Conservation (phyloP, 2,797 vertebrate genomes). For the Huso huso region DNA sequence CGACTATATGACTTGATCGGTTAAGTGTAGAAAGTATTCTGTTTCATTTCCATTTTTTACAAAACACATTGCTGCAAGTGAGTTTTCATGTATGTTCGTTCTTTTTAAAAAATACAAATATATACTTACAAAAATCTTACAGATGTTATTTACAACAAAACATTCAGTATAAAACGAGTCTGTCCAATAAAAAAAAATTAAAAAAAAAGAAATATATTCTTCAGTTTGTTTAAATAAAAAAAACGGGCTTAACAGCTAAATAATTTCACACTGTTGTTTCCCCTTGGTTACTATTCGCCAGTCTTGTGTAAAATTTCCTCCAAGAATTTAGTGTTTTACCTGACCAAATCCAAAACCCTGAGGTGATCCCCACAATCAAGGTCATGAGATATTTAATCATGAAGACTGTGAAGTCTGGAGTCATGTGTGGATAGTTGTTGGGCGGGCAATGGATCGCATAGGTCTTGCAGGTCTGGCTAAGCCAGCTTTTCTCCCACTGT, state of each 20-base stretch:
- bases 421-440: constrained; percentile 72
- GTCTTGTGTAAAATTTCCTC: constrained; percentile 92
- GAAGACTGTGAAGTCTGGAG: constrained; percentile 91
- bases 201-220: constrained; percentile 32
- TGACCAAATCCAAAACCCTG: constrained; percentile 97
- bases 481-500: constrained; percentile 93
- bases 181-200: constrained; percentile 19
- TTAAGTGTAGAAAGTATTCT: too few species aligned
- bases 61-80: too few species aligned
- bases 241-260: not conserved
- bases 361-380: constrained; percentile 92
- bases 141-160: constrained; percentile 79
- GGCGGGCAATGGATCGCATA: constrained; percentile 82
- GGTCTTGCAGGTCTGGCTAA: constrained; percentile 80
- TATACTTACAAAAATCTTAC: constrained; percentile 81
- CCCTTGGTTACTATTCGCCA: constrained; percentile 84
- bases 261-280: constrained; percentile 80
- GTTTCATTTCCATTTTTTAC: too few species aligned
- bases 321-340: constrained; percentile 93
- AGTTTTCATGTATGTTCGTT: too few species aligned
- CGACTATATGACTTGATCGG: too few species aligned
- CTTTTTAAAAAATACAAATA: constrained; percentile 91
- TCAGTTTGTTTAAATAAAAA: constrained; percentile 27
- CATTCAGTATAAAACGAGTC: constrained; percentile 33
- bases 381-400: constrained; percentile 99